Evolutionary conservation across 2,113 vertebrate species (phyloP), one percentile per base, ranked within the genome.

Genomic region (Hyaena hyaena): DNA sequence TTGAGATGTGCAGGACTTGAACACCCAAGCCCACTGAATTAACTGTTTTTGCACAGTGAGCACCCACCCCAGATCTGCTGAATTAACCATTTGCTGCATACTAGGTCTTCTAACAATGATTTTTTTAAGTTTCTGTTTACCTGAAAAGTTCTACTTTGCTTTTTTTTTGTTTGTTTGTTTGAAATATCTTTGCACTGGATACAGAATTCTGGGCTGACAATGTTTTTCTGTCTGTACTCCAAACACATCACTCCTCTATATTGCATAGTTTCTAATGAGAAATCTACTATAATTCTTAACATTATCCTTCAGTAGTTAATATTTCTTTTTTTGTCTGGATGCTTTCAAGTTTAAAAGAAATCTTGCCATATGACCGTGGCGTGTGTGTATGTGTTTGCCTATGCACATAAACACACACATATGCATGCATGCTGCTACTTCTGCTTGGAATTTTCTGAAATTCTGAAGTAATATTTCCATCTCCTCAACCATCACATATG

Each of bases 331-430:
- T 88, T 24, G 5, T 61, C 53, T 85, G 10, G 1, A 24, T 79
- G 33, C 17, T 19, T 68, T 88, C n/a, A 85, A 80, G 1, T 66
- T 89, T 88, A n/a, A 35, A 69, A 19, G 50, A 71, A 55, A 53
- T 21, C 6, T 71, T 69, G 7, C 2, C n/a, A 10, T n/a, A 1
- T 85, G 21, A 55, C 1, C 7, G 28, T 63, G 43, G 6, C 31
- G 1, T n/a, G 1, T 17, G 31, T 6, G 8, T 12, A 0, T 71
- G 33, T 1, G 16, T 5, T 0, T 5, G 28, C 10, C 7, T 4
- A 7, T 17, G 26, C 2, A 14, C 10, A 8, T 11, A 1, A 1
- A 6, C 19, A 61, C 45, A 77, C 28, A 50, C 6, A 11, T 14
- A 21, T 19, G 4, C 73, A 45, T 28, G 43, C 39, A 74, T 79